phyloP scores from a whole-genome alignment of 2,797 vertebrate genomes.

The Poecile montanus region DNA sequence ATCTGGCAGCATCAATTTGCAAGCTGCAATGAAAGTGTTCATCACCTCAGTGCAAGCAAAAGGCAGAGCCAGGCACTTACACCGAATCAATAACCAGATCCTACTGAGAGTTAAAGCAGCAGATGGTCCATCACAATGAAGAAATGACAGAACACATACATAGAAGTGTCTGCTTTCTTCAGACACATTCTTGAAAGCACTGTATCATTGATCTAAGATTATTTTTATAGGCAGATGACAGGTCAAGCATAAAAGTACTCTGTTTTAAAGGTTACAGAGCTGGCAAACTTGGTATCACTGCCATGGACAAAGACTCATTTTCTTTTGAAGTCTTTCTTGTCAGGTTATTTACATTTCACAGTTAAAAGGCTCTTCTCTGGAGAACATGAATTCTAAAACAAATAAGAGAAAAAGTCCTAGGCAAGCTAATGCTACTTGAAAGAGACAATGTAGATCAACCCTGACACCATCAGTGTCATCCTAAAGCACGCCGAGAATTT shows the following conservation, averaged over 20 bases:
- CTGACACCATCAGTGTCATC: slow-evolving; percentile 31
- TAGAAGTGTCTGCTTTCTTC: slow-evolving; percentile 49
- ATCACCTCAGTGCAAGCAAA: not conserved
- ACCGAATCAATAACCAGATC: slow-evolving; percentile 11
- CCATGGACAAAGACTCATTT: slow-evolving; percentile 38
- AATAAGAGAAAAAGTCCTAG: slow-evolving; percentile 14
- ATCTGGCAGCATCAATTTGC: slow-evolving; percentile 39
- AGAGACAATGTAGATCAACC: slow-evolving; percentile 58
- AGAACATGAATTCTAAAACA: slow-evolving; percentile 48
- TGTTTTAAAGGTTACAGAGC: slow-evolving; percentile 66
- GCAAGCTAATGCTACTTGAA: slow-evolving; percentile 49
- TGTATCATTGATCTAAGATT: slow-evolving; percentile 52
- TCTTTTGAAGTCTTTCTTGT: slow-evolving; percentile 65
- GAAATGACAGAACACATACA: slow-evolving; percentile 37
- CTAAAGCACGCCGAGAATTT: slow-evolving; percentile 26
- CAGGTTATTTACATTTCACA: slow-evolving; percentile 61
- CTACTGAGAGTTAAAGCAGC: slow-evolving; percentile 36
- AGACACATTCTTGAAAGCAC: slow-evolving; percentile 62
- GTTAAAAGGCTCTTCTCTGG: slow-evolving; percentile 54
- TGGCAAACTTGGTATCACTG: slow-evolving; percentile 55
- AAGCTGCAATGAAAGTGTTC: slow-evolving; percentile 42
- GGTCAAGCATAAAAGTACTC: slow-evolving; percentile 54
- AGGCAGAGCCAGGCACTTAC: slow-evolving; percentile 12
- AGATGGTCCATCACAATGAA: slow-evolving; percentile 45
- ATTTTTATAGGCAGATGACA: slow-evolving; percentile 67